Conservation (phyloP, 2,888 invertebrate genomes). For the Lacanobia wlatinum region DNA sequence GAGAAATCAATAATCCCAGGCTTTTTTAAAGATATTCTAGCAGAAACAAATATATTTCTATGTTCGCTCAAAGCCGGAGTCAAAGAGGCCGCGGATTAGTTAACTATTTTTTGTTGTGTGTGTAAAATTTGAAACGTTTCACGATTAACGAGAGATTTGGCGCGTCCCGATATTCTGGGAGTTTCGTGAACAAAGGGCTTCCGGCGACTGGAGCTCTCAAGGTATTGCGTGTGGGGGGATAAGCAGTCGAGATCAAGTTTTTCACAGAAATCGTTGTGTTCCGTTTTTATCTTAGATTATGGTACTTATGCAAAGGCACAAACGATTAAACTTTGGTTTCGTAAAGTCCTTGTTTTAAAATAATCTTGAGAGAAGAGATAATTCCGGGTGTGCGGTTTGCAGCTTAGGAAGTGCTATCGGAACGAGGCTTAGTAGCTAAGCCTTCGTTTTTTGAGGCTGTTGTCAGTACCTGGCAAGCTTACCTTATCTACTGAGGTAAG, state of each 20-base stretch:
- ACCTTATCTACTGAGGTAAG: background rate
- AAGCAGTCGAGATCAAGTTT: conserved; percentile 79
- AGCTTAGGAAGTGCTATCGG: background rate
- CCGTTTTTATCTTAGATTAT: conserved; percentile 65
- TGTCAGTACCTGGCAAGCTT: background rate
- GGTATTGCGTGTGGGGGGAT: conserved; percentile 79
- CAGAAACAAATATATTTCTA: conserved; percentile 86
- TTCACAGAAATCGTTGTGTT: conserved; percentile 75
- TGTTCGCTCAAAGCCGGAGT: conserved; percentile 76
- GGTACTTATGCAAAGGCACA: conserved; percentile 64
- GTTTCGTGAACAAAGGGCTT: conserved; percentile 84
- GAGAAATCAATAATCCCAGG: conserved; percentile 88
- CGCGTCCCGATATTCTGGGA: conserved; percentile 81
- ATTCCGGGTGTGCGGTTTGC: conserved; percentile 15
- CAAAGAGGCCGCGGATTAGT: conserved; percentile 89
- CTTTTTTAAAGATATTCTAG: conserved; percentile 84
- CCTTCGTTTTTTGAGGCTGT: background rate
- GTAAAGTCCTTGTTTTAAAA: conserved; percentile 45
- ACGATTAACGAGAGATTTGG: conserved; percentile 86
- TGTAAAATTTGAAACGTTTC: conserved; percentile 86
- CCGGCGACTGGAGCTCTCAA: conserved; percentile 81
- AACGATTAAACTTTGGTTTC: conserved; percentile 31
- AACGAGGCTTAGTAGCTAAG: background rate
- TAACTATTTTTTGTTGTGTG: conserved; percentile 80
- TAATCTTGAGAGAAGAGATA: conserved; percentile 33